A percentile compares a stretch with the other conserved stretches of the same genome.
Conservation (phyloP, 2,113 vertebrate species). For the Aptenodytes forsteri region DNA sequence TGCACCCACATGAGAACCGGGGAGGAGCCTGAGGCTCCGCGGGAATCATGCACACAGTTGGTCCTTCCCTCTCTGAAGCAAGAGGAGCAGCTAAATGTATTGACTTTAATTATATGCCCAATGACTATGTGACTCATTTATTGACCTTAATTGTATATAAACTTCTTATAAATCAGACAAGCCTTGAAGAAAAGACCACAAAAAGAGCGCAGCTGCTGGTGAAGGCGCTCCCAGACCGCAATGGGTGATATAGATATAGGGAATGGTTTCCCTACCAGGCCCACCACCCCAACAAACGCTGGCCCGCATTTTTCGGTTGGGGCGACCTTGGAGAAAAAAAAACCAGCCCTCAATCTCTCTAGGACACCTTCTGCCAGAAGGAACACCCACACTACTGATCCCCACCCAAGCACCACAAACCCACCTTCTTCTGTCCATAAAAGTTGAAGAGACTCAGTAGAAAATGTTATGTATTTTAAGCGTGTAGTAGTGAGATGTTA, state of each 20-base stretch:
- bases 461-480: neutral
- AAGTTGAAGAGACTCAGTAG: neutral
- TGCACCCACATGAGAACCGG: neutral
- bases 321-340: neutral
- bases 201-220: neutral
- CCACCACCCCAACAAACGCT: no score
- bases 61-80: neutral
- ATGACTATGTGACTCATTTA: neutral
- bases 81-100: no score
- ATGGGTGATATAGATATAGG: no score
- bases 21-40: neutral
- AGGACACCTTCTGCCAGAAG: no score
- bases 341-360: no score
- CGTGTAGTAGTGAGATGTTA: neutral
- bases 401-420: neutral
- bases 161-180: neutral
- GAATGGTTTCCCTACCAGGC: neutral
- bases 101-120: neutral
- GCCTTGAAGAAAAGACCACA: neutral
- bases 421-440: neutral
- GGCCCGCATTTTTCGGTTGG: no score
- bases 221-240: neutral
- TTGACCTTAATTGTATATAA: neutral
- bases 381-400: no score
- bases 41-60: rapidly evolving